Conservation (phyloP, 2,797 vertebrate genomes). For the Syncerus caffer region DNA sequence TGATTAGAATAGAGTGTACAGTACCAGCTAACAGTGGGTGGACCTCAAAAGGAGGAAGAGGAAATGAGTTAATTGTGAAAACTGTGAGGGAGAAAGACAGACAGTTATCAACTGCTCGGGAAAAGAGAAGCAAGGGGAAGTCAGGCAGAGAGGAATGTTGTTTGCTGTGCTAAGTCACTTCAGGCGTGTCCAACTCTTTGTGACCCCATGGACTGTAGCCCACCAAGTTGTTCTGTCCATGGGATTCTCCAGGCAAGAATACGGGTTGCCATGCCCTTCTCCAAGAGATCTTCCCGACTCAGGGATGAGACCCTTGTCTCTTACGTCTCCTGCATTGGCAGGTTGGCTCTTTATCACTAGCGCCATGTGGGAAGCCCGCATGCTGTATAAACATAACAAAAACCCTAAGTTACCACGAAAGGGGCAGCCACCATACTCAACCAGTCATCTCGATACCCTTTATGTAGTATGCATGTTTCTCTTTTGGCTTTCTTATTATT, state of each 20-base stretch:
- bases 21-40: background rate
- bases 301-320: background rate
- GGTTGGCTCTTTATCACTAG: background rate
- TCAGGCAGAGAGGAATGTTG: background rate
- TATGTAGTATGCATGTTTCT: accelerated
- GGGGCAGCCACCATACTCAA: accelerated
- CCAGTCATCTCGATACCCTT: background rate
- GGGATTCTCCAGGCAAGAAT: background rate
- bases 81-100: background rate
- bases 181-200: background rate
- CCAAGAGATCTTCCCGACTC: background rate
- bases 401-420: no score
- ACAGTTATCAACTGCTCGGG: background rate
- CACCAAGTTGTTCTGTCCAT: background rate
- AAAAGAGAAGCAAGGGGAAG: background rate
- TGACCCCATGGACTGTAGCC: background rate
- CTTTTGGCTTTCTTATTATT: background rate
- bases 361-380: accelerated
- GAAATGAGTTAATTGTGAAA: background rate
- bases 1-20: background rate
- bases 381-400: background rate
- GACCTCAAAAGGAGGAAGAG: background rate
- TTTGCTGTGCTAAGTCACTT: background rate
- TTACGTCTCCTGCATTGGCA: background rate
- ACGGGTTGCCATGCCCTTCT: background rate